These are phyloP conservation scores for Leucosticte australis DNA, from an alignment of 2,113 vertebrate species.

Conservation along the genomic window DNA sequence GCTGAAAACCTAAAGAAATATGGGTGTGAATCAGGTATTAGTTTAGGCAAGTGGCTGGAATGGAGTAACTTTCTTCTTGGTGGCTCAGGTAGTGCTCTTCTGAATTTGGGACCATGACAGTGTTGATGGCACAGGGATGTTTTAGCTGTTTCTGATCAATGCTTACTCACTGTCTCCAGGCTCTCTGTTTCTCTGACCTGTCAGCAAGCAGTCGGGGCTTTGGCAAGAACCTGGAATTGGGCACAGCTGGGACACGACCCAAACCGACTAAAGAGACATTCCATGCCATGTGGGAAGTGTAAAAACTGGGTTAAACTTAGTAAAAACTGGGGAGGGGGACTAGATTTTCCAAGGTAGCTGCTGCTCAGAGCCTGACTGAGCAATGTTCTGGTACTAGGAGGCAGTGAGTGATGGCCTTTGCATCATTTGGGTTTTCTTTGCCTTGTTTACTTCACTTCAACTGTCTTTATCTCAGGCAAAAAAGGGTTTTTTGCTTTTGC, in stretches of 20 bases:
- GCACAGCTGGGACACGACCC: not conserved
- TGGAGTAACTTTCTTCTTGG: not conserved
- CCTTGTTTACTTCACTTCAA: not conserved
- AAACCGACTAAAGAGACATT: not conserved
- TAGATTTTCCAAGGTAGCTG: not conserved
- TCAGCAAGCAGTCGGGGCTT: rapidly evolving
- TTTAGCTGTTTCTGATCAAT: not conserved
- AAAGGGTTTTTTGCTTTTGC: not conserved
- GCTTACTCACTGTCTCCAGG: not conserved
- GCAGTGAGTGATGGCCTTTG: not conserved
- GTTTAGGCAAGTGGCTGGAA: not conserved
- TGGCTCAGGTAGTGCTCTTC: rapidly evolving
- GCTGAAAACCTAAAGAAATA: not conserved
- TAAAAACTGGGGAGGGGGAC: not conserved
- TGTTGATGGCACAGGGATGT: not conserved
- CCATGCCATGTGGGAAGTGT: not conserved
- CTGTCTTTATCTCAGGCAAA: not conserved
- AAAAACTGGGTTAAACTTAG: not conserved
- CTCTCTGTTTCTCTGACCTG: not conserved
- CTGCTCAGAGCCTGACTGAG: not conserved
- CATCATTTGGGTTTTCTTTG: rapidly evolving
- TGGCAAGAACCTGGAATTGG: not conserved
- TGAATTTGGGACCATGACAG: not conserved
- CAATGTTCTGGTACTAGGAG: rapidly evolving
- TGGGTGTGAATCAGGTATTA: not conserved